phyloP scores from a whole-genome alignment of 2,113 vertebrate species.

The Cynoglossus semilaevis region DNA sequence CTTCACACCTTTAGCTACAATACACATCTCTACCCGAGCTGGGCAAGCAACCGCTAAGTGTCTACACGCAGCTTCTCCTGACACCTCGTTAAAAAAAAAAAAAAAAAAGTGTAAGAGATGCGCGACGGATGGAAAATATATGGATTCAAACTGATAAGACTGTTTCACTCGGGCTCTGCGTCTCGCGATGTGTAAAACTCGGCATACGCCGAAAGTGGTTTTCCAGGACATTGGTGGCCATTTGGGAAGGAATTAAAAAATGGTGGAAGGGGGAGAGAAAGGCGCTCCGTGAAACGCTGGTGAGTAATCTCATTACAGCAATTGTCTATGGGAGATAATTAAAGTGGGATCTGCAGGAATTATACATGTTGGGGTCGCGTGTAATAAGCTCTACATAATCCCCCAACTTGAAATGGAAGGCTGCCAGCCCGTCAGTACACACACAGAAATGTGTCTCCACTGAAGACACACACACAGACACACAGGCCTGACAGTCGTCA shows the following conservation, averaged over 20 bases:
- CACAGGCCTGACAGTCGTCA: constrained; percentile 50
- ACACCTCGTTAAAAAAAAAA: too few relatives aligned
- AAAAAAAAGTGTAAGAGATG: too few relatives aligned
- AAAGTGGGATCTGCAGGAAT: constrained; percentile 75
- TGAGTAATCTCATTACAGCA: constrained; percentile 76
- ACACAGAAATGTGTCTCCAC: constrained; percentile 10
- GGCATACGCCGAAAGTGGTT: background rate
- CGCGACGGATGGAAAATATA: too few relatives aligned
- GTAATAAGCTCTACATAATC: constrained; percentile 75
- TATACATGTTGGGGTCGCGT: constrained; percentile 70
- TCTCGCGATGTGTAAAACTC: too few relatives aligned
- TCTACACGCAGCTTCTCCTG: too few relatives aligned
- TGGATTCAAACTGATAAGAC: too few relatives aligned
- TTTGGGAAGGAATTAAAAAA: constrained; percentile 29
- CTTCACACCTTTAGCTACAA: too few relatives aligned
- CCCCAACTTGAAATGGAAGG: constrained; percentile 65
- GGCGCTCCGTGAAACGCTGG: constrained; percentile 46
- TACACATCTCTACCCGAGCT: too few relatives aligned
- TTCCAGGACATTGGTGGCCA: background rate
- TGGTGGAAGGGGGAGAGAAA: constrained; percentile 22
- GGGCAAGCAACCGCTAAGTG: too few relatives aligned
- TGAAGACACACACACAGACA: constrained; percentile 47
- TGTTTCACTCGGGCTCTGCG: too few relatives aligned
- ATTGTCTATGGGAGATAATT: constrained; percentile 78
- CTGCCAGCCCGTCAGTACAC: constrained; percentile 47